These are phyloP conservation scores for Scomber scombrus DNA, from an alignment of 2,113 vertebrate species.

Conservation along the genomic window DNA sequence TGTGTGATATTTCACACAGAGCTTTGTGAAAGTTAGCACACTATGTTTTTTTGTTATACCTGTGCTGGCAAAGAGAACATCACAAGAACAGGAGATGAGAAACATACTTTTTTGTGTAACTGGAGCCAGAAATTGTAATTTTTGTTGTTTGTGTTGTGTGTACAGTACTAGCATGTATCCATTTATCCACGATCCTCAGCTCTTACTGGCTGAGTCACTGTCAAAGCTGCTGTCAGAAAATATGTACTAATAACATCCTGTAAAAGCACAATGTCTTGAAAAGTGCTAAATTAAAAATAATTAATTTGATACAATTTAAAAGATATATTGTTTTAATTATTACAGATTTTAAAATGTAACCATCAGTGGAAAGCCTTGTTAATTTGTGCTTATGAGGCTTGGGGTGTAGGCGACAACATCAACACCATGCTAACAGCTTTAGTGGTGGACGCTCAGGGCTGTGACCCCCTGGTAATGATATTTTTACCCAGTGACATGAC, in stretches of 20 bases:
- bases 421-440: conserved; percentile 53
- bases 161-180: neutral
- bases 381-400: conserved; percentile 6
- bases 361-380: conserved; percentile 3
- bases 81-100: neutral
- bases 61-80: conserved; percentile 13
- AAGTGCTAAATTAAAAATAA: too few relatives aligned
- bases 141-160: neutral
- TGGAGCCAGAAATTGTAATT: neutral
- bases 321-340: neutral
- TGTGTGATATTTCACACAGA: conserved; percentile 72
- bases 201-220: conserved; percentile 1
- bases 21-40: conserved; percentile 47
- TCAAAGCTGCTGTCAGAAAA: neutral
- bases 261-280: neutral
- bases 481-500: conserved; percentile 48
- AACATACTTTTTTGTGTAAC: neutral
- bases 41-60: conserved; percentile 16
- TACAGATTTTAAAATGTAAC: neutral
- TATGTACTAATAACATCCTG: too few relatives aligned
- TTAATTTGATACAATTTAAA: too few relatives aligned
- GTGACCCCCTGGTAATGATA: conserved; percentile 43
- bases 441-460: conserved; percentile 30
- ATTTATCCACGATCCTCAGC: neutral
- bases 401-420: conserved; percentile 25